Evolutionary conservation across 2,888 invertebrate species (phyloP).

Genomic region (Lamellibrachia columna): DNA sequence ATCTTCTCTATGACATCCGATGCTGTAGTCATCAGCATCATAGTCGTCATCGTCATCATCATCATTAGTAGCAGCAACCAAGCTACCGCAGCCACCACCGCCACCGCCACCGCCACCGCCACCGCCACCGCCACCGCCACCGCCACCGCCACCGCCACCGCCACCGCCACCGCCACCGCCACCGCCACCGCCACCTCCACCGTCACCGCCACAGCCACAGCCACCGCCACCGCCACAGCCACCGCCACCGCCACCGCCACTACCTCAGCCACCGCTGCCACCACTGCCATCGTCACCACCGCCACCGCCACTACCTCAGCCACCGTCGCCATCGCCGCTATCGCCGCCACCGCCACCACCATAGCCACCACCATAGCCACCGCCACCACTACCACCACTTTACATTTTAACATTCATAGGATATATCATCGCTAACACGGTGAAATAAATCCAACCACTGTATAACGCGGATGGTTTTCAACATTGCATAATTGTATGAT

Average conservation of each 20-base stretch:
- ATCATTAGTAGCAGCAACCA: no score
- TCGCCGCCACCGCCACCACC: not conserved
- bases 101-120: not conserved
- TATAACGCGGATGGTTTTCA: no score
- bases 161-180: conserved; percentile 17
- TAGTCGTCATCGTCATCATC: not conserved
- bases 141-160: not conserved
- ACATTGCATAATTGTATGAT: no score
- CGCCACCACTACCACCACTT: no score
- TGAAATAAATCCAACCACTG: no score
- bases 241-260: not conserved
- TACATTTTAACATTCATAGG: no score
- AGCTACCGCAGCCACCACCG: not conserved
- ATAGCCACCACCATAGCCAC: not conserved
- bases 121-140: not conserved
- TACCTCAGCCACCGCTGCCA: not conserved
- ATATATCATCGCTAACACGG: no score
- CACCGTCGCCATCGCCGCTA: not conserved
- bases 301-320: not conserved
- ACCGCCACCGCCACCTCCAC: conserved; percentile 16
- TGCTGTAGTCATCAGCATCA: not conserved
- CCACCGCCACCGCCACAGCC: not conserved
- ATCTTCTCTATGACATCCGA: not conserved
- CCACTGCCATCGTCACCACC: not conserved
- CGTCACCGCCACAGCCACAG: conserved; percentile 21